phyloP scores from a whole-genome alignment of 2,113 vertebrate genomes.

The Hyaena hyaena region DNA sequence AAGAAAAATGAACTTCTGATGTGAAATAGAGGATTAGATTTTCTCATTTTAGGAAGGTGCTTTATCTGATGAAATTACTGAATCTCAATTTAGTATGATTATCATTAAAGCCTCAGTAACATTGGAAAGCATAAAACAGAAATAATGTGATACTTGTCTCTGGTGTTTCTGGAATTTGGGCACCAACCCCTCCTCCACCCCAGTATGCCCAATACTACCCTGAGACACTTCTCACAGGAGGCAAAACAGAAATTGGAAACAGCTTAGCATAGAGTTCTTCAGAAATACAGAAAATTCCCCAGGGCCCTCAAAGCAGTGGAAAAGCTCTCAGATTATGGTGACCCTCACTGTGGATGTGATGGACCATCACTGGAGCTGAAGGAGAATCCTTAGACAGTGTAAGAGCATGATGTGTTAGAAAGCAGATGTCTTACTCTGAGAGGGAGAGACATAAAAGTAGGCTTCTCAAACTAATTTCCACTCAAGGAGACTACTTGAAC shows the following conservation, averaged over 20 bases:
- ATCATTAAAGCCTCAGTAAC: not conserved
- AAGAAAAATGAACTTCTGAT: not conserved
- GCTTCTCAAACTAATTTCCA: not conserved
- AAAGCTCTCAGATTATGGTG: not conserved
- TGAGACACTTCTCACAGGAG: not conserved
- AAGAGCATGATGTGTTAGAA: not conserved
- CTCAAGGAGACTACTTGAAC: not conserved
- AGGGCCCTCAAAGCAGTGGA: not conserved
- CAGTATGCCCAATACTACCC: not conserved
- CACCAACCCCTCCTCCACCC: not conserved
- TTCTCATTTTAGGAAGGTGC: not conserved
- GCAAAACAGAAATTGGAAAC: not conserved
- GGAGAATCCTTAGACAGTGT: not conserved
- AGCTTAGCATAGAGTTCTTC: not conserved
- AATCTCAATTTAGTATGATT: not conserved
- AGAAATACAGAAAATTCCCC: not conserved
- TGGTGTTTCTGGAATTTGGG: not conserved
- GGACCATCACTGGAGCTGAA: not conserved
- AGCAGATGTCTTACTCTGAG: not conserved
- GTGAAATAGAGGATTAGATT: not conserved
- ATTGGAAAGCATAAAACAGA: not conserved
- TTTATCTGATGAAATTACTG: not conserved
- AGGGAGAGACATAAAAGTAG: not conserved
- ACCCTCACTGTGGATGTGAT: not conserved
- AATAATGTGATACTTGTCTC: not conserved